Conservation (phyloP, 2,888 invertebrate genomes). For the Hirtodrosophila trivittata region DNA sequence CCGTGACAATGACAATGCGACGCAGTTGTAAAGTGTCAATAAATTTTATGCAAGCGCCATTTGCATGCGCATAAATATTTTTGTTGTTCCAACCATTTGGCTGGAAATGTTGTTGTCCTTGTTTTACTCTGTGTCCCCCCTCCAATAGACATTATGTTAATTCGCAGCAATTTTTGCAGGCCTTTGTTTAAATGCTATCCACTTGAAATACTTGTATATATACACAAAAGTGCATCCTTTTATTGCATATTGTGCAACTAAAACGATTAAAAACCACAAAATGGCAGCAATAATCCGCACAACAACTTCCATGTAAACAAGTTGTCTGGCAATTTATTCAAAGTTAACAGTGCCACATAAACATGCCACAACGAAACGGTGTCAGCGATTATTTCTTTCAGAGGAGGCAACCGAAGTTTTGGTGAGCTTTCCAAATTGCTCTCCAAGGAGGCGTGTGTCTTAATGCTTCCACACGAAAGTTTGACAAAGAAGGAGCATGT, state of each 20-base stretch:
- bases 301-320: constrained; percentile 53
- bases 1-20: constrained; percentile 68
- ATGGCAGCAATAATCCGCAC: constrained; percentile 53
- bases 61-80: constrained; percentile 72
- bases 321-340: constrained; percentile 57
- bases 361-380: constrained; percentile 38
- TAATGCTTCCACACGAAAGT: constrained; percentile 26
- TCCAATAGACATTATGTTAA: constrained; percentile 66
- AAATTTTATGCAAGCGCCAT: constrained; percentile 79
- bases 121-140: constrained; percentile 15
- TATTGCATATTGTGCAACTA: constrained; percentile 68
- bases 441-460: constrained; percentile 60
- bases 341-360: constrained; percentile 24
- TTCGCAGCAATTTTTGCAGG: constrained; percentile 51
- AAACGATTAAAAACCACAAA: constrained; percentile 56
- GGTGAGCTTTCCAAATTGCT: constrained; percentile 48
- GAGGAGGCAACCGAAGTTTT: constrained; percentile 22
- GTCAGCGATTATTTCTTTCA: constrained; percentile 9
- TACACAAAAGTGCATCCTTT: constrained; percentile 55
- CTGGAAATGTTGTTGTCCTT: constrained; percentile 24
- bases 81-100: constrained; percentile 39
- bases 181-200: constrained; percentile 35
- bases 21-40: constrained; percentile 69
- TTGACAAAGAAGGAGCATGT: constrained; percentile 36
- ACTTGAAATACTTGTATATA: constrained; percentile 4